Evolutionary conservation across 2,113 vertebrate genomes (phyloP), one percentile per base, ranked within the genome.

Genomic region (Coptodon bakossiorum): DNA sequence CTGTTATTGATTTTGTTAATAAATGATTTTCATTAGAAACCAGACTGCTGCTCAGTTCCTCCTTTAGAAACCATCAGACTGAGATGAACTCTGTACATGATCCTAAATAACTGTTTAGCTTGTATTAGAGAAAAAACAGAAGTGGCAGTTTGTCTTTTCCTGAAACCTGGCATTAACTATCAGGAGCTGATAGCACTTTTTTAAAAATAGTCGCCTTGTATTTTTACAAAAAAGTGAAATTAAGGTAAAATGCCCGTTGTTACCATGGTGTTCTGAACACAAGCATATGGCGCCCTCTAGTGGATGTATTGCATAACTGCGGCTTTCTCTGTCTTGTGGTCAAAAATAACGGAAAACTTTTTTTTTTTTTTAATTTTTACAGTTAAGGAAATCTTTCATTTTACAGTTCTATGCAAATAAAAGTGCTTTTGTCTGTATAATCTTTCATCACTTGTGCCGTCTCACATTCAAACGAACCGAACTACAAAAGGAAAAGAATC

Each of bases 261-360:
- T 61, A 6, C 22, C 22, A 3, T 17, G 13, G 24, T 48, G 36
- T 0, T 10, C 2, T 10, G 8, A 4, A 52, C 40, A 13, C 10
- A 8, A 48, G 16, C 2, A 0, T 2, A 4, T 16, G 29, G 81
- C 40, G 45, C 80, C 0, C 11, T 85, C 94, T 92, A 76, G 56
- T 0, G 89, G 89, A 5, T 1, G 1, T 1, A 1, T 11, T 4
- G 0, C 52, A 63, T 29, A 48, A 89, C 73, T 91, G 48, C 83
- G 3, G 3, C 1, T 52, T 31, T 19, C 9, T 63, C 12, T 29
- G 6, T 0, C 43, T 71, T 71, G 3, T 16, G 4, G 27, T 40
- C 5, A 29, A 13, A 61, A 31, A 31, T 81, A 7, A n/a, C 0
- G 0, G 7, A 48, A 50, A 66, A 9, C 2, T 34, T 0, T 0